phyloP scores from a whole-genome alignment of 2,888 invertebrate genomes.

The Cryptophagus acutangulus region DNA sequence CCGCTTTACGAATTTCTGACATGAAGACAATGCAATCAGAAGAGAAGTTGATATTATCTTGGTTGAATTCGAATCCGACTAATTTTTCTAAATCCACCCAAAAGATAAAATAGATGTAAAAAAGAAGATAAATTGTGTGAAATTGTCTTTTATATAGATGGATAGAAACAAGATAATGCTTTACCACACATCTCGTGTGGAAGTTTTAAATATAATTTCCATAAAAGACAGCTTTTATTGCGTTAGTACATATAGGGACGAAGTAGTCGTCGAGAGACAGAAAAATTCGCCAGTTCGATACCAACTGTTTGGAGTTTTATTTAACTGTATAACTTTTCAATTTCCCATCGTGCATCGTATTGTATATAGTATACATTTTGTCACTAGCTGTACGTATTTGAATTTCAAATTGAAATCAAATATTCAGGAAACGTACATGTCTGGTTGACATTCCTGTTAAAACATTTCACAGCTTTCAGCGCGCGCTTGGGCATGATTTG shows the following conservation, averaged over 20 bases:
- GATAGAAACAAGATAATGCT: slow-evolving; percentile 6
- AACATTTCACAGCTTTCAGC: slow-evolving; percentile 38
- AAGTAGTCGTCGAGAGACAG: slow-evolving; percentile 30
- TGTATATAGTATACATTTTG: slow-evolving; percentile 34
- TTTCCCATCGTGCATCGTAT: slow-evolving; percentile 38
- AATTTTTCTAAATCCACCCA: too few relatives aligned
- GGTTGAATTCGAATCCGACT: too few relatives aligned
- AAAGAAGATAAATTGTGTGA: too few relatives aligned
- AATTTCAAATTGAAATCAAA: slow-evolving; percentile 47
- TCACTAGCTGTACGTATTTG: slow-evolving; percentile 38
- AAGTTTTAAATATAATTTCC: slow-evolving; percentile 38
- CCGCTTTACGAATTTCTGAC: too few relatives aligned
- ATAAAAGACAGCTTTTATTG: slow-evolving; percentile 39
- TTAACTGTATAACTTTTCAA: slow-evolving; percentile 45
- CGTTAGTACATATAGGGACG: slow-evolving; percentile 31
- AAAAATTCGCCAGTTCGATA: slow-evolving; percentile 32
- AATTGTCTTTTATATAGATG: too few relatives aligned
- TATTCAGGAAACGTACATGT: slow-evolving; percentile 42
- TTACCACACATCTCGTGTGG: slow-evolving; percentile 7
- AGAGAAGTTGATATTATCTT: too few relatives aligned
- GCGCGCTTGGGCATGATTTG: slow-evolving; percentile 30
- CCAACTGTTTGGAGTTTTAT: slow-evolving; percentile 36
- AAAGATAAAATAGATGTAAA: too few relatives aligned
- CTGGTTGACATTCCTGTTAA: slow-evolving; percentile 40
- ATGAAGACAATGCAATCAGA: too few relatives aligned